These are phyloP conservation scores for Maconellicoccus hirsutus DNA, from an alignment of 1,140 invertebrate genomes.

Conservation along the genomic window DNA sequence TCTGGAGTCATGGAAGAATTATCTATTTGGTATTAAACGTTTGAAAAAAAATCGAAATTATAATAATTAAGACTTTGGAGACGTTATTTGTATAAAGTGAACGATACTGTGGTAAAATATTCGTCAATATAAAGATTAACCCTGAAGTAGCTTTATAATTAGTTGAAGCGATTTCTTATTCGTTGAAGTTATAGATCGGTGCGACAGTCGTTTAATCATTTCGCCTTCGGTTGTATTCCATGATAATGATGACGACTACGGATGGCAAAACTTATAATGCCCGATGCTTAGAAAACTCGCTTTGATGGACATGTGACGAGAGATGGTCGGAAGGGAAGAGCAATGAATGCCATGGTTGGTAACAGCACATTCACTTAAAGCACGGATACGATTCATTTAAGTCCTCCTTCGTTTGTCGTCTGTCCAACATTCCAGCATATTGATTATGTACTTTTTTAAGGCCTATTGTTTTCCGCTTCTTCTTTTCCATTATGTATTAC, in stretches of 20 bases:
- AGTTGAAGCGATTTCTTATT: background rate
- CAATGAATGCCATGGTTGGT: background rate
- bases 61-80: too few relatives aligned
- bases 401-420: conserved; percentile 6
- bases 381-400: conserved; percentile 8
- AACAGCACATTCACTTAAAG: conserved; percentile 6
- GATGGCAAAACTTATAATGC: conserved; percentile 8
- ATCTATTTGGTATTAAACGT: too few relatives aligned
- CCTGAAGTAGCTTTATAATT: too few relatives aligned
- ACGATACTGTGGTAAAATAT: too few relatives aligned
- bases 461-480: conserved; percentile 7
- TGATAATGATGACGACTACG: background rate
- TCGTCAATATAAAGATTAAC: too few relatives aligned
- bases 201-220: background rate
- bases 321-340: background rate
- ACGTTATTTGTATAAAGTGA: too few relatives aligned
- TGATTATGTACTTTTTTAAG: conserved; percentile 9
- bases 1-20: too few relatives aligned
- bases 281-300: background rate
- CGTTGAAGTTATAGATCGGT: background rate
- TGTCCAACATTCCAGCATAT: conserved; percentile 3
- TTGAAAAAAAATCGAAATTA: too few relatives aligned
- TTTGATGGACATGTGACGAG: conserved; percentile 7
- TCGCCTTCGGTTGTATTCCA: background rate
- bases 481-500: conserved; percentile 9